A percentile compares a stretch with the other conserved stretches of the same genome.
These are phyloP conservation scores for Thamnophis sirtalis DNA, from an alignment of 2,113 vertebrate species.

Conservation along the genomic window DNA sequence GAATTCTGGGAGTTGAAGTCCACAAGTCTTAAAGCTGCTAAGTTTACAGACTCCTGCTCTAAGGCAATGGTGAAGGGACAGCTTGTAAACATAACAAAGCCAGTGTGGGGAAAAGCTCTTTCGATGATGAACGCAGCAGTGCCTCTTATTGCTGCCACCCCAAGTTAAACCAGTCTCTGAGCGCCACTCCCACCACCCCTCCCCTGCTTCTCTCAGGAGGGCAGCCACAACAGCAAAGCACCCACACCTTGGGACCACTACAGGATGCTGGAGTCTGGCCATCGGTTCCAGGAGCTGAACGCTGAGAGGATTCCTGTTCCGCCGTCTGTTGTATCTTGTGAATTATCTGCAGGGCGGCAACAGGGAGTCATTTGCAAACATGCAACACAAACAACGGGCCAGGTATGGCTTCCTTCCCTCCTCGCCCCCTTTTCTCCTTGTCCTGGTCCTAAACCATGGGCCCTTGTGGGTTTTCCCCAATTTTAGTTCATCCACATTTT, in stretches of 20 bases:
- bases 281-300: constrained; percentile 3
- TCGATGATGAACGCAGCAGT: neutral
- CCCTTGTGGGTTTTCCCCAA: neutral
- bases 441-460: neutral
- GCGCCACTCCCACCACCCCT: neutral
- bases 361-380: neutral
- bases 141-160: neutral
- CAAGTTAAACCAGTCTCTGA: neutral
- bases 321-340: constrained; percentile 74
- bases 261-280: constrained; percentile 77
- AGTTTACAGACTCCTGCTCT: neutral
- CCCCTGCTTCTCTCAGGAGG: neutral
- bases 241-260: constrained; percentile 56
- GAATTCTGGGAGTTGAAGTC: no score
- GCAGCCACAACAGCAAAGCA: neutral
- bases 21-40: no score
- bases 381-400: neutral
- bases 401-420: no score
- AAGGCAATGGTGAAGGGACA: neutral
- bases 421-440: neutral
- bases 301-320: constrained; percentile 68
- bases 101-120: neutral
- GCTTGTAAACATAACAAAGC: neutral
- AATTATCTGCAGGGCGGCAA: constrained; percentile 69
- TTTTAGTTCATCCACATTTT: neutral